Conservation (phyloP, 2,888 invertebrate species). For the Microplitis deprimator region DNA sequence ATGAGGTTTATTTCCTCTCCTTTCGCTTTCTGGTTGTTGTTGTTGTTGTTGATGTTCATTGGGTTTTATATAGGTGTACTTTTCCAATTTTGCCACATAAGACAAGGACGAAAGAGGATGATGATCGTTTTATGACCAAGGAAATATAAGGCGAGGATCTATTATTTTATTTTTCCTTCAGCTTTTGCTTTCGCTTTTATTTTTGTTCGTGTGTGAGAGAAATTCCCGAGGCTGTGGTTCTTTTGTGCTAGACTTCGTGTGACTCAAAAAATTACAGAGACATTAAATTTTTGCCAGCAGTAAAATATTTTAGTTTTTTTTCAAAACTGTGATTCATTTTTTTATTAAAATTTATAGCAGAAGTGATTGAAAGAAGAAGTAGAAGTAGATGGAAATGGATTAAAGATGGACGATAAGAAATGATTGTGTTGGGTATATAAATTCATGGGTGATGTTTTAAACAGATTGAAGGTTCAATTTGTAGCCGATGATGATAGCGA, state of each 20-base stretch:
- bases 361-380: background rate
- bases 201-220: conserved; percentile 15
- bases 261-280: conserved; percentile 28
- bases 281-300: conserved; percentile 5
- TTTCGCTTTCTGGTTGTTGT: background rate
- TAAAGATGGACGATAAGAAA: conserved; percentile 28
- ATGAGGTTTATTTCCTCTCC: background rate
- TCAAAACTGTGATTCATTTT: background rate
- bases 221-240: background rate
- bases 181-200: background rate
- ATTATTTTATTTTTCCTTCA: conserved; percentile 14
- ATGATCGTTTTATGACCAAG: conserved; percentile 53
- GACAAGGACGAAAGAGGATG: conserved; percentile 31
- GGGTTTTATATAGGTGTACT: conserved; percentile 58
- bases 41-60: conserved; percentile 12
- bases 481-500: conserved; percentile 51
- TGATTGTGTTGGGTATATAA: conserved; percentile 29
- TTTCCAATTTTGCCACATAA: conserved; percentile 58
- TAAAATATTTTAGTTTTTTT: background rate
- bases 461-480: conserved; percentile 67
- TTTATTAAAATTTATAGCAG: background rate
- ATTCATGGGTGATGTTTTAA: conserved; percentile 60
- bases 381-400: conserved; percentile 16
- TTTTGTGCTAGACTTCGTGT: conserved; percentile 13
- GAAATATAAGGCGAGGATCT: conserved; percentile 42